A percentile compares a stretch with the other conserved stretches of the same genome.
phyloP scores from a whole-genome alignment of 2,888 invertebrate genomes.

The Chorisops tibialis region DNA sequence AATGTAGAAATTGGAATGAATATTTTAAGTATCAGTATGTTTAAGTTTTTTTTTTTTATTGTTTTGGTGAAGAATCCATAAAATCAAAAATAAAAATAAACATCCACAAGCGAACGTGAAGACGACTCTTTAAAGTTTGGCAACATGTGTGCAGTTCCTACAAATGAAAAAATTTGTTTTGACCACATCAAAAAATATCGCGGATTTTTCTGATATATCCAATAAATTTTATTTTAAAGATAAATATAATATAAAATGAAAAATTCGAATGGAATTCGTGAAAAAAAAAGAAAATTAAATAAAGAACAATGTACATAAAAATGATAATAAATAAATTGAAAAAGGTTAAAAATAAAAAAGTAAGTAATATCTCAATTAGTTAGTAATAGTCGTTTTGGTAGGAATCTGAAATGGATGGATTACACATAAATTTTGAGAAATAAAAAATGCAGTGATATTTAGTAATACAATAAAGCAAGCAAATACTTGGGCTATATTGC shows the following conservation, averaged over 20 bases:
- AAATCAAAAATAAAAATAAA: not conserved
- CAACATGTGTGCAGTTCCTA: conserved; percentile 27
- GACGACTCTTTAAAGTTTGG: conserved; percentile 24
- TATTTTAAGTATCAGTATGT: not conserved
- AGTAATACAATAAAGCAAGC: too few relatives aligned
- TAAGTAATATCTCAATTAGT: conserved; percentile 8
- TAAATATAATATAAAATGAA: not conserved
- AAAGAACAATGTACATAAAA: not conserved
- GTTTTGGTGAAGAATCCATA: not conserved
- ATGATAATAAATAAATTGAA: not conserved
- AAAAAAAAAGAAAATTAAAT: not conserved
- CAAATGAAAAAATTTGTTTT: conserved; percentile 30
- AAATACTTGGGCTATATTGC: too few relatives aligned
- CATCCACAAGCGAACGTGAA: conserved; percentile 13
- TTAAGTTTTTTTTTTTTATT: not conserved
- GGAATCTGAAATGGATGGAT: not conserved
- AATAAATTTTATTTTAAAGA: conserved; percentile 17
- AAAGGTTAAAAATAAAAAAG: not conserved
- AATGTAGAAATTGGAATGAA: conserved; percentile 16
- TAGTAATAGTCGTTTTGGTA: conserved; percentile 5
- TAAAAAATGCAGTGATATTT: too few relatives aligned
- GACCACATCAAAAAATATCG: not conserved
- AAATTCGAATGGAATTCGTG: not conserved
- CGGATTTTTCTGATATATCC: not conserved
- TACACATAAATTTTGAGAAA: too few relatives aligned